A percentile compares a stretch with the other conserved stretches of the same genome.
phyloP scores from a whole-genome alignment of 1,140 invertebrate genomes.

The Chrysoperla carnea region DNA sequence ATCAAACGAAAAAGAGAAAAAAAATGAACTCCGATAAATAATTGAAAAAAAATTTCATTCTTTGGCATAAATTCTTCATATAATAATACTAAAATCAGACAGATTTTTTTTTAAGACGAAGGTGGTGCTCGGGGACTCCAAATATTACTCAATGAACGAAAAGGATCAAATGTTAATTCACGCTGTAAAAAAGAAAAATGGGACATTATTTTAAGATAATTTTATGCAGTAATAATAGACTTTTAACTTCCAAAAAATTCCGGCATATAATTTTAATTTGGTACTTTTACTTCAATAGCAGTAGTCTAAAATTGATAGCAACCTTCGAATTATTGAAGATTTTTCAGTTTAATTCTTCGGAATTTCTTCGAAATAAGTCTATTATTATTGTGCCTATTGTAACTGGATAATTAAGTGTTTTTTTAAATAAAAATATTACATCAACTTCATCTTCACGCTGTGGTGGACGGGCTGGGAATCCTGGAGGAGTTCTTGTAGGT shows the following conservation, averaged over 20 bases:
- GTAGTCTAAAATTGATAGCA: no score
- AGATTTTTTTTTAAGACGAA: no score
- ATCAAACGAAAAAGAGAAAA: no score
- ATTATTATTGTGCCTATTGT: neutral
- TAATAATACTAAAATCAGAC: no score
- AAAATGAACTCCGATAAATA: no score
- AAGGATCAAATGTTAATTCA: neutral
- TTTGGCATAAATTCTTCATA: no score
- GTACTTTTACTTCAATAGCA: no score
- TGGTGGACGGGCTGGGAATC: neutral
- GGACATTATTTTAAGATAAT: neutral
- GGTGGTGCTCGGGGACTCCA: neutral
- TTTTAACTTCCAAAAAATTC: neutral
- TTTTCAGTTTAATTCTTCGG: no score
- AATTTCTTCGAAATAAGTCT: neutral
- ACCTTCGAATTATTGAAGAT: no score
- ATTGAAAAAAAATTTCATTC: no score
- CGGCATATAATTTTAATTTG: no score
- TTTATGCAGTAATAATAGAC: neutral
- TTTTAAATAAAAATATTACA: neutral
- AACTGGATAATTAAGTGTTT: no score
- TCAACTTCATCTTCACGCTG: neutral
- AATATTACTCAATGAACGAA: slow-evolving; percentile 1
- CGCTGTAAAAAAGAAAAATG: neutral
- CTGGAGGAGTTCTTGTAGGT: neutral